Evolutionary conservation across 1,140 invertebrate species (phyloP), one percentile per base, ranked within the genome.

Genomic region (Pseudobourletiella spinata): DNA sequence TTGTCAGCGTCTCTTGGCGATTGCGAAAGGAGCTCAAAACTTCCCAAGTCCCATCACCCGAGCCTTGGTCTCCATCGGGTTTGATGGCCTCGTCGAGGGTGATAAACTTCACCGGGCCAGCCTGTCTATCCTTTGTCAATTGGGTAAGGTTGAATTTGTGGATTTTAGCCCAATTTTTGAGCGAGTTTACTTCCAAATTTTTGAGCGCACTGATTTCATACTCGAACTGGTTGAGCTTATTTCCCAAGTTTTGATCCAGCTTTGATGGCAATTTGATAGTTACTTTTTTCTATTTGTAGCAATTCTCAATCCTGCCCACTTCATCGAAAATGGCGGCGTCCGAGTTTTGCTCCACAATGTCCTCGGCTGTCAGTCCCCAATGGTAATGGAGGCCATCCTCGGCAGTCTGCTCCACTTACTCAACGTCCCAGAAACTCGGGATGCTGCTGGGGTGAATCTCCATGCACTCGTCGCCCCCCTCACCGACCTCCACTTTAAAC

Each of bases 361-460:
- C 25, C 79, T 91, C 24, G 86, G 89, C 68, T 90, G 85, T 71
- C 84, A 87, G 68, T 84, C 87, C 1, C 79, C 80, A 25, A 86
- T 89, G 72, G 78, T 81, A 35, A 76, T 79, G 52, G 93, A 97
- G 75, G 86, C 89, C 3, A 78, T 95, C 0, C 83, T 93, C 54
- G 89, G 87, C 0, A 86, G 91, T 4, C 75, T 96, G n/a, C 76
- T 96, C 22, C 86, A 86, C 73, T 79, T 95, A 16, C 79, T 95
- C n/a, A 89, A 93, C 74, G 84, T 85, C 75, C 91, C 91, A 0
- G 77, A 82, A n/a, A 89, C 89, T 1, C 79, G 94, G 48, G 77
- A 79, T 63, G 79, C 81, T 55, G 84, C 86, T 35, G 83, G 81
- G 16, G 25, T 59, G 28, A 50, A 59, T 56, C 22, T 64, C 3